phyloP scores from a whole-genome alignment of 2,113 vertebrate species.

The Glareola pratincola region DNA sequence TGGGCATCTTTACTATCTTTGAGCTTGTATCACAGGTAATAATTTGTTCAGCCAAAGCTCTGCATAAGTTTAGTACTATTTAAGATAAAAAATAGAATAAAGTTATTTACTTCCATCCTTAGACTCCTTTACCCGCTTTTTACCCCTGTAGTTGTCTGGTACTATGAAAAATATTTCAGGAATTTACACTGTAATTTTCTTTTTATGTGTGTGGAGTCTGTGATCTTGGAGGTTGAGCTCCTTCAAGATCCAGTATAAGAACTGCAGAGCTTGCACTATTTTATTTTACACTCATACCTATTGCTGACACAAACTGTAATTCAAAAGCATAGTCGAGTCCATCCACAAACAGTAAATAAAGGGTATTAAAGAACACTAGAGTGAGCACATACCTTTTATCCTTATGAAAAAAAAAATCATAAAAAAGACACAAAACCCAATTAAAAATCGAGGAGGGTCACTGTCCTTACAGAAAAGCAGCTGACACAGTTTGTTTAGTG shows the following conservation, averaged over 20 bases:
- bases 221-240: not conserved
- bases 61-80: not conserved
- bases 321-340: not conserved
- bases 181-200: not conserved
- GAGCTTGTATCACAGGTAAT: not conserved
- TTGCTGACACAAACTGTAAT: not conserved
- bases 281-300: not conserved
- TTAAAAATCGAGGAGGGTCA: not conserved
- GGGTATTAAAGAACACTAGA: not conserved
- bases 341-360: not conserved
- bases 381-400: not conserved
- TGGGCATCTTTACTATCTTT: not conserved
- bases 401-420: not conserved
- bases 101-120: not conserved
- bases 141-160: not conserved
- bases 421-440: not conserved
- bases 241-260: not conserved
- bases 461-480: not conserved
- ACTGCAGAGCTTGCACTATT: not conserved
- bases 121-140: not conserved
- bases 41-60: not conserved
- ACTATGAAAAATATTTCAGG: not conserved
- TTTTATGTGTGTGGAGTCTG: not conserved
- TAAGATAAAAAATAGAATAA: not conserved
- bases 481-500: not conserved